These are phyloP conservation scores for Aegithalos caudatus DNA, from an alignment of 2,113 vertebrate species.

Conservation along the genomic window DNA sequence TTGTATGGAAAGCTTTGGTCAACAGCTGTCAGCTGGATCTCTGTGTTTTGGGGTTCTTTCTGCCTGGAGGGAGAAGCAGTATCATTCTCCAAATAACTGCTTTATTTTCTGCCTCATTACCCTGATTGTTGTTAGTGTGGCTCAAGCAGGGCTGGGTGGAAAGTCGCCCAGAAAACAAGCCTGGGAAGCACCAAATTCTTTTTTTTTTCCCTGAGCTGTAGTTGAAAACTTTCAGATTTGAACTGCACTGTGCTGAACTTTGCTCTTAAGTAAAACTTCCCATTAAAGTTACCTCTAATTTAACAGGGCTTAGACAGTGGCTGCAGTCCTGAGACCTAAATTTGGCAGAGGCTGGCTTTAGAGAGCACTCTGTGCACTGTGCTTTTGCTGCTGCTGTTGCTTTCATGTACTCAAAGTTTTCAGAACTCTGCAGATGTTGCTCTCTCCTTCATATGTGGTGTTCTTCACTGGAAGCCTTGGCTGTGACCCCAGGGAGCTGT, in stretches of 20 bases:
- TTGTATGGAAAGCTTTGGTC: neutral
- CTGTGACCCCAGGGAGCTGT: neutral
- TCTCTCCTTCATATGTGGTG: neutral
- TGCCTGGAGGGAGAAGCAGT: slow-evolving; percentile 62
- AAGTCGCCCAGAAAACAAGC: neutral
- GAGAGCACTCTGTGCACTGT: neutral
- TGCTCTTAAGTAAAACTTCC: neutral
- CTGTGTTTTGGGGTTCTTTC: neutral
- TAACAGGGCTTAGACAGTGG: neutral
- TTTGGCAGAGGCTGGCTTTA: neutral
- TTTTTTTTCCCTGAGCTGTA: neutral
- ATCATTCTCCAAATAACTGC: slow-evolving; percentile 14
- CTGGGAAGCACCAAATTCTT: neutral
- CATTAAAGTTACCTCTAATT: neutral
- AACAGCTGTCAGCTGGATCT: neutral
- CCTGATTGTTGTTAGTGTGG: slow-evolving; percentile 37
- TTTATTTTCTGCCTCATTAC: slow-evolving; percentile 70
- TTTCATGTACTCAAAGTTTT: neutral
- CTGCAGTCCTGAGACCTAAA: neutral
- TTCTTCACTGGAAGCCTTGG: neutral
- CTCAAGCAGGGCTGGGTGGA: neutral
- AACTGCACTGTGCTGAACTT: neutral
- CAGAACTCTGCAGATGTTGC: neutral
- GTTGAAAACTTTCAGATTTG: neutral
- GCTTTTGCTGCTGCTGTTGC: neutral